phyloP scores from a whole-genome alignment of 2,797 vertebrate genomes.

The Botia kubotai region DNA sequence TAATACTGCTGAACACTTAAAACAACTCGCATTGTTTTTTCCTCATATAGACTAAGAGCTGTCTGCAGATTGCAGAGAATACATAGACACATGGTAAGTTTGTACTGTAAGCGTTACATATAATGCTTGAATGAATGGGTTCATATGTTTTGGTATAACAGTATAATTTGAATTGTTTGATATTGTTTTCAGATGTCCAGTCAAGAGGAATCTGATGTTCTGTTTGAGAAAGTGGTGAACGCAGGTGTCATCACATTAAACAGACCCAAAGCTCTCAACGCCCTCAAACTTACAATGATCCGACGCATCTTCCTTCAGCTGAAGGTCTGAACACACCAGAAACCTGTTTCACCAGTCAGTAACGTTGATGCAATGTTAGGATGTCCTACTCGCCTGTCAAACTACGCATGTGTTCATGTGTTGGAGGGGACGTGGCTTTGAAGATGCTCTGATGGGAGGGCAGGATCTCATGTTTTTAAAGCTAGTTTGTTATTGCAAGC shows the following conservation, averaged over 20 bases:
- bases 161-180: not conserved
- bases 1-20: too few species aligned
- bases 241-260: constrained; percentile 92
- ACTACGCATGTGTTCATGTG: too few species aligned
- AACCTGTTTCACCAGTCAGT: too few species aligned
- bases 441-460: too few species aligned
- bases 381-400: too few species aligned
- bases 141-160: not conserved
- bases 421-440: too few species aligned
- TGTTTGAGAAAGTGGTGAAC: constrained; percentile 84
- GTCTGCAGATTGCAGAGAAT: constrained; percentile 74
- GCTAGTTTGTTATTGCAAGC: too few species aligned
- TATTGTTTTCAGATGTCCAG: constrained; percentile 77
- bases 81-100: constrained; percentile 78
- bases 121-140: not conserved
- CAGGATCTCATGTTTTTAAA: too few species aligned
- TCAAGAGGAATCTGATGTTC: constrained; percentile 76
- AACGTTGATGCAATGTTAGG: too few species aligned
- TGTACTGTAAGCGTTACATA: not conserved
- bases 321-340: constrained; percentile 77
- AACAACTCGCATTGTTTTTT: not conserved
- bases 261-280: constrained; percentile 89
- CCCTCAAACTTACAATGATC: constrained; percentile 84
- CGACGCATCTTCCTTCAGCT: constrained; percentile 84
- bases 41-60: constrained; percentile 67